Evolutionary conservation across 2,113 vertebrate genomes (phyloP).

Genomic region (Rhinolophus ferrumequinum): DNA sequence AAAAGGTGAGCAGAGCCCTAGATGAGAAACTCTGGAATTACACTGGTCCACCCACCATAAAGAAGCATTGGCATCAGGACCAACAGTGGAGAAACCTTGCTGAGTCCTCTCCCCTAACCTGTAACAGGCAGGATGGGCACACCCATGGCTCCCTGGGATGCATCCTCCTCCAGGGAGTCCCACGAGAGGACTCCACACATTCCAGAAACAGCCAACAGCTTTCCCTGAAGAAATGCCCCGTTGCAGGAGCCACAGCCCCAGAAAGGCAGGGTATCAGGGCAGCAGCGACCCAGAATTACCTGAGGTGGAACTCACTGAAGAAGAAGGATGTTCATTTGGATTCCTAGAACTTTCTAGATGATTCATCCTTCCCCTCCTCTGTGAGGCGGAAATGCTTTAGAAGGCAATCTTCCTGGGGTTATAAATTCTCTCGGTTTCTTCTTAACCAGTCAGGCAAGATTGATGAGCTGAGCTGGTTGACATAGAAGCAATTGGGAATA

Average conservation of each 20-base stretch:
- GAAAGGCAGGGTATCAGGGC: not conserved
- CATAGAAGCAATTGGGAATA: constrained; percentile 65
- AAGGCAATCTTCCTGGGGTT: constrained; percentile 12
- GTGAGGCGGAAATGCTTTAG: not conserved
- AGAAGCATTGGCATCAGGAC: too few species aligned
- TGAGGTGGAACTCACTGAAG: not conserved
- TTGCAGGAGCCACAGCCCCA: not conserved
- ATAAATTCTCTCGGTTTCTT: constrained; percentile 47
- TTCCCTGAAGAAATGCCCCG: not conserved
- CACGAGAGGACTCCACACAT: not conserved
- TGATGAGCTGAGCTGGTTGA: constrained; percentile 61
- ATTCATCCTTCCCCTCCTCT: not conserved
- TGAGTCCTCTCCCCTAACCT: too few species aligned
- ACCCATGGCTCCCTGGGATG: not conserved
- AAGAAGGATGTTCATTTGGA: not conserved
- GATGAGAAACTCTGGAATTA: not conserved
- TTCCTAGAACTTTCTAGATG: not conserved
- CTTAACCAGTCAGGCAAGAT: constrained; percentile 66
- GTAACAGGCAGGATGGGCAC: not conserved
- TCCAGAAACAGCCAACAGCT: not conserved
- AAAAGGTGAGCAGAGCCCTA: not conserved
- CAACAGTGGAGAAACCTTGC: not conserved
- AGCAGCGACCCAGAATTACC: not conserved
- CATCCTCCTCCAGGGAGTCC: not conserved
- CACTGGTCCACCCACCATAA: not conserved